Conservation (phyloP, 2,797 vertebrate genomes). For the Pitangus sulphuratus region DNA sequence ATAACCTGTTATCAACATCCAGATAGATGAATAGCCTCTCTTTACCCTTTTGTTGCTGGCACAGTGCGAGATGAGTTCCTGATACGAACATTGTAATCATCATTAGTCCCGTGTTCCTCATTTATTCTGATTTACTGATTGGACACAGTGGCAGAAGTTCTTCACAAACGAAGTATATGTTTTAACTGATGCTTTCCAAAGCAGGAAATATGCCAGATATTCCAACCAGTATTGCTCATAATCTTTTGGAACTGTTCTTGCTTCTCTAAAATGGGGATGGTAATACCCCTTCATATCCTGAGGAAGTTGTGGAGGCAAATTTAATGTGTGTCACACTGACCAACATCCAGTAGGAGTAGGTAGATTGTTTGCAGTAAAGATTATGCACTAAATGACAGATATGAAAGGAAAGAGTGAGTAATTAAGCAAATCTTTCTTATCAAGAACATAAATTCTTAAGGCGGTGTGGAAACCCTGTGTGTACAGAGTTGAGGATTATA, state of each 20-base stretch:
- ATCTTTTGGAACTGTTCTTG: neutral
- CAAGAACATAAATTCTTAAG: neutral
- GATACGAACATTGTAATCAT: neutral
- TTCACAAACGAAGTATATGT: neutral
- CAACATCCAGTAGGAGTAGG: neutral
- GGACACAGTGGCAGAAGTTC: neutral
- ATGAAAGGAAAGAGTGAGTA: neutral
- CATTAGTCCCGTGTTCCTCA: neutral
- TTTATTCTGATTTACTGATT: neutral
- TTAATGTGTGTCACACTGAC: neutral
- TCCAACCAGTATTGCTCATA: neutral
- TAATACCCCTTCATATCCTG: neutral
- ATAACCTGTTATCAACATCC: neutral
- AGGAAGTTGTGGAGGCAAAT: neutral
- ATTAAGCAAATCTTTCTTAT: neutral
- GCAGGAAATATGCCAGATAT: neutral
- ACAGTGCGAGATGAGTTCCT: fast-evolving
- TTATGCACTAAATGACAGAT: neutral
- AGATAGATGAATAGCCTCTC: neutral
- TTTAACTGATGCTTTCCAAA: neutral
- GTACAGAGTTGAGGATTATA: neutral
- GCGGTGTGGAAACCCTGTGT: fast-evolving
- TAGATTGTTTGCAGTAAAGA: neutral
- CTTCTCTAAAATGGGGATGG: neutral
- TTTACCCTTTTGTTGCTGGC: neutral